These are phyloP conservation scores for Cephus pulcher DNA, from an alignment of 2,888 invertebrate species.

Conservation along the genomic window DNA sequence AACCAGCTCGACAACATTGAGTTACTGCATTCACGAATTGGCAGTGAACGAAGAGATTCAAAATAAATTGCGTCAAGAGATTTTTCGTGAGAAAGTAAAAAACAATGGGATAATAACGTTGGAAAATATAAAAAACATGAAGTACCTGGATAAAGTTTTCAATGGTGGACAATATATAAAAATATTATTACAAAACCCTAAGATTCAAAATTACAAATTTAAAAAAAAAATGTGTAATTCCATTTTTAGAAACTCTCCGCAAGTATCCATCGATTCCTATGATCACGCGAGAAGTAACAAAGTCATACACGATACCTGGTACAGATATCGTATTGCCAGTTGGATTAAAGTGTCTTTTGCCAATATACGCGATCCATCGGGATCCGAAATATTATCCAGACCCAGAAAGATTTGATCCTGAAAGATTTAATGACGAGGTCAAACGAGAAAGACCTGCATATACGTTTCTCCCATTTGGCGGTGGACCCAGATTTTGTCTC, in stretches of 20 bases:
- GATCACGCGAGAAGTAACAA: slow-evolving; percentile 53
- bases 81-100: background rate
- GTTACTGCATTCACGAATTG: slow-evolving; percentile 14
- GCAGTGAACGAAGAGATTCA: slow-evolving; percentile 13
- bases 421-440: slow-evolving; percentile 64
- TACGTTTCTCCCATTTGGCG: slow-evolving; percentile 65
- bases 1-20: slow-evolving; percentile 33
- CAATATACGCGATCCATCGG: slow-evolving; percentile 61
- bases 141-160: slow-evolving; percentile 63
- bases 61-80: slow-evolving; percentile 13
- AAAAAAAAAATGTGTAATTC: too few relatives aligned
- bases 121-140: slow-evolving; percentile 57
- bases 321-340: slow-evolving; percentile 56
- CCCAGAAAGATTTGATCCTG: slow-evolving; percentile 66
- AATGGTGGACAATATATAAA: slow-evolving; percentile 43
- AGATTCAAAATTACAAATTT: too few relatives aligned
- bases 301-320: slow-evolving; percentile 57
- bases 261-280: slow-evolving; percentile 64
- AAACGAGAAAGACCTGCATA: slow-evolving; percentile 49
- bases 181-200: too few relatives aligned
- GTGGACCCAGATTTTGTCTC: slow-evolving; percentile 65
- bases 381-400: slow-evolving; percentile 64
- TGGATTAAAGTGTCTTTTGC: slow-evolving; percentile 50
- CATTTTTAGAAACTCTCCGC: slow-evolving; percentile 65
- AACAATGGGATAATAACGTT: slow-evolving; percentile 9